A percentile compares a stretch with the other conserved stretches of the same genome.
Evolutionary conservation across 1,140 invertebrate species (phyloP).

Genomic region (Temnothorax longispinosus): DNA sequence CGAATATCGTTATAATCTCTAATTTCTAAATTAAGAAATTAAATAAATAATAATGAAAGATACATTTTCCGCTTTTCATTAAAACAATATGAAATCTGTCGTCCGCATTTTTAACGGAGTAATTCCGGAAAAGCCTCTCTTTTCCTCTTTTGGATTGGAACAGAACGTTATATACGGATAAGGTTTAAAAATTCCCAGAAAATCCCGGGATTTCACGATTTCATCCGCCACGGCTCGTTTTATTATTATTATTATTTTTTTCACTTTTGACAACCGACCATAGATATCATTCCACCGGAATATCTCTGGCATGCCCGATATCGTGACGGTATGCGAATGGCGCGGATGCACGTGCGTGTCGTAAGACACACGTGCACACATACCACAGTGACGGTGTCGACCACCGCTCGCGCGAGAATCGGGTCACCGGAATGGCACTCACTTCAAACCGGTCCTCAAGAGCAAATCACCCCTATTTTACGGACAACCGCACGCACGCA

Average conservation of each 20-base stretch:
- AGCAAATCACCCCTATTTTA: constrained; percentile 65
- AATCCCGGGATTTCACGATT: constrained; percentile 37
- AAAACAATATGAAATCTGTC: background rate
- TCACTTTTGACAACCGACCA: background rate
- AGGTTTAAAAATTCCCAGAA: constrained; percentile 25
- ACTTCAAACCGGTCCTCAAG: constrained; percentile 60
- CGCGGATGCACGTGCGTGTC: constrained; percentile 41
- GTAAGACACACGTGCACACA: constrained; percentile 57
- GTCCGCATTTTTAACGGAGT: background rate
- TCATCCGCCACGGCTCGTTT: background rate
- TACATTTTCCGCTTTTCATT: background rate
- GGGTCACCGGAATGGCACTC: constrained; percentile 46
- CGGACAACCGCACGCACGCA: constrained; percentile 10
- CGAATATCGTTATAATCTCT: background rate
- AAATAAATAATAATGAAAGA: background rate
- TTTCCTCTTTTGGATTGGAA: background rate
- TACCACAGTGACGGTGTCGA: background rate
- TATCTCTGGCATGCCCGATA: constrained; percentile 53
- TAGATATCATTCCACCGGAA: constrained; percentile 46
- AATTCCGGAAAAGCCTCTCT: background rate
- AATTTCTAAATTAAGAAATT: background rate
- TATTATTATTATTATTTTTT: constrained; percentile 7
- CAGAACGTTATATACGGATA: constrained; percentile 29
- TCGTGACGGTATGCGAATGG: constrained; percentile 22
- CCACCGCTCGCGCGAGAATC: constrained; percentile 22